Conservation (phyloP, 35 echinoderm and acorn worm genomes). For the Heliocidaris erythrogramma region DNA sequence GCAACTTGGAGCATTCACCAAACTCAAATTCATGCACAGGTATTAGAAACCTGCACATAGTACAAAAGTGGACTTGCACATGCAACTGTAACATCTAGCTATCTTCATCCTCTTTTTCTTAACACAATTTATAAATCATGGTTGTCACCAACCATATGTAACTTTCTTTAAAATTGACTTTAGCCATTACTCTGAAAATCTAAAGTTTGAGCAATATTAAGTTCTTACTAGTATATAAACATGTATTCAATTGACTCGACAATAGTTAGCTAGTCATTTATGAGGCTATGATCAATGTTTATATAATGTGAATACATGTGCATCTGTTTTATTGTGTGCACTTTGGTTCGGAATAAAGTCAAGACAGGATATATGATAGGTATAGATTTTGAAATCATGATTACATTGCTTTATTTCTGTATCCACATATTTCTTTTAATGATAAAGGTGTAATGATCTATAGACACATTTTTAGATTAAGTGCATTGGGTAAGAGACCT, state of each 20-base stretch:
- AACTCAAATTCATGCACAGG: not conserved
- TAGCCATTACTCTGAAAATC: not conserved
- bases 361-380: not conserved
- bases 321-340: not conserved
- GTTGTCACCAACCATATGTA: not conserved
- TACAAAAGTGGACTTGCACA: not conserved
- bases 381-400: not conserved
- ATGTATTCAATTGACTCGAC: constrained; percentile 11
- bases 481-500: not conserved
- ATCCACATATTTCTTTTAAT: not conserved
- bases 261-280: not conserved
- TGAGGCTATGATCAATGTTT: not conserved
- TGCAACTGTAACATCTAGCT: not conserved
- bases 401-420: not conserved
- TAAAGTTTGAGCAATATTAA: constrained; percentile 1
- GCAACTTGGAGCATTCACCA: not conserved
- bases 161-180: not conserved
- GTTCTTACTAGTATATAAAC: not conserved
- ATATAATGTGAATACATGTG: not conserved
- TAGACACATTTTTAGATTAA: not conserved
- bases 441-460: not conserved
- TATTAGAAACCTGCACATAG: not conserved
- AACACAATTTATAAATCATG: not conserved
- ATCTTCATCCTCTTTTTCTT: not conserved
- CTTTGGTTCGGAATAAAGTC: not conserved